A percentile compares a stretch with the other conserved stretches of the same genome.
These are phyloP conservation scores for Hofmannophila pseudospretella DNA, from an alignment of 2,888 invertebrate species.

Conservation along the genomic window DNA sequence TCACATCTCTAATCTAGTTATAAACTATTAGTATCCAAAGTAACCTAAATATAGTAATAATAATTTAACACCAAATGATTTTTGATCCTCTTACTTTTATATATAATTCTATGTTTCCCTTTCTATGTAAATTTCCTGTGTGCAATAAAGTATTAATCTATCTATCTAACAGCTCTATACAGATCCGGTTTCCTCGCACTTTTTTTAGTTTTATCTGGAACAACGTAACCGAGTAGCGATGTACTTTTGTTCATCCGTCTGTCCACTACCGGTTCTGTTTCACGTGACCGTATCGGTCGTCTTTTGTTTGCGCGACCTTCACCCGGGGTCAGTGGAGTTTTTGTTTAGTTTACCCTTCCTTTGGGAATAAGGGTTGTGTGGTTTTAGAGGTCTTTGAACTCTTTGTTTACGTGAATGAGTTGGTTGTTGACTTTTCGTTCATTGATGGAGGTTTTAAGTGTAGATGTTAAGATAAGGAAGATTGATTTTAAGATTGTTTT, in stretches of 20 bases:
- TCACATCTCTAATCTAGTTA: no score
- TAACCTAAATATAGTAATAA: no score
- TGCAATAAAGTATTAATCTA: no score
- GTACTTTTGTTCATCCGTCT: conserved; percentile 30
- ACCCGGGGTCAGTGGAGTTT: conserved; percentile 27
- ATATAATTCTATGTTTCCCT: no score
- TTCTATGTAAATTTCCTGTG: no score
- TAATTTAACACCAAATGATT: no score
- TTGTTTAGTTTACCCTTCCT: conserved; percentile 20
- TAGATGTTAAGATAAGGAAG: no score
- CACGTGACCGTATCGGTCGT: conserved; percentile 30
- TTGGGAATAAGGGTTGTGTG: conserved; percentile 14
- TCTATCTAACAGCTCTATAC: conserved; percentile 42
- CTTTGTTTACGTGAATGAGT: conserved; percentile 5
- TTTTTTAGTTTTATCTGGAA: conserved; percentile 45
- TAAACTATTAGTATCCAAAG: no score
- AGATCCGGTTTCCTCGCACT: conserved; percentile 27
- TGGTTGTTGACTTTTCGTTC: no score
- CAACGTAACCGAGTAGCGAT: conserved; percentile 61
- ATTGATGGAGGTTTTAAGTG: no score
- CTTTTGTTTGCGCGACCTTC: conserved; percentile 54
- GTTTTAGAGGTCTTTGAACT: conserved; percentile 24
- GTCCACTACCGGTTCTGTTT: conserved; percentile 24
- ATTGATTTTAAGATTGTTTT: no score
- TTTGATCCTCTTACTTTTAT: no score